These are phyloP conservation scores for Chloropsis cyanopogon DNA, from an alignment of 2,113 vertebrate species.

Conservation along the genomic window DNA sequence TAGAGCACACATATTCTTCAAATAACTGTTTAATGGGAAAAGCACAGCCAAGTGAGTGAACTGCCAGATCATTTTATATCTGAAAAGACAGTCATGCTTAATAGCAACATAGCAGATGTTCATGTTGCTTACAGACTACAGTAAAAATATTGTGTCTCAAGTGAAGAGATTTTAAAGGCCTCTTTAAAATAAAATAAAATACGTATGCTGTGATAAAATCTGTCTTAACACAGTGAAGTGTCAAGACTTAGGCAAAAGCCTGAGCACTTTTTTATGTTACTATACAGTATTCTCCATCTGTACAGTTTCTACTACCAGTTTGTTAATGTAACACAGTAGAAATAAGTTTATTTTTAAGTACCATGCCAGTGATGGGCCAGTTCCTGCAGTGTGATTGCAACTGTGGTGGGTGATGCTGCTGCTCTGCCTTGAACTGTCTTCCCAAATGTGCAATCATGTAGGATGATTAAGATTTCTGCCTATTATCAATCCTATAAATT, in stretches of 20 bases:
- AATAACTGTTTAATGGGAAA: background rate
- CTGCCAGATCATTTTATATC: background rate
- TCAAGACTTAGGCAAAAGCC: background rate
- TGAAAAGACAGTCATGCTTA: background rate
- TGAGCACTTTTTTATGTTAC: background rate
- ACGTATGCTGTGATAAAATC: background rate
- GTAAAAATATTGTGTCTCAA: background rate
- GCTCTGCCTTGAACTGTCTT: background rate
- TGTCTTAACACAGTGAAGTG: background rate
- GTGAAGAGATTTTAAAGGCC: background rate
- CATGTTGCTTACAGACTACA: background rate
- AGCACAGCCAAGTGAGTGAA: background rate
- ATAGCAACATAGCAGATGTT: background rate
- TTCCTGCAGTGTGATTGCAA: background rate
- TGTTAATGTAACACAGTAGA: background rate
- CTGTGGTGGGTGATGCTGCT: background rate
- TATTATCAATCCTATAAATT: background rate
- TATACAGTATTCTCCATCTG: background rate
- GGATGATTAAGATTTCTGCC: background rate
- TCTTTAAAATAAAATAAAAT: background rate
- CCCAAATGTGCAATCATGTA: background rate
- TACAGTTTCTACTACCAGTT: background rate
- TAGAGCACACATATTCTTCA: background rate
- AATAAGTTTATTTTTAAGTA: background rate
- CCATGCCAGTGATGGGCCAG: rapidly evolving